These are phyloP conservation scores for Paramisgurnus dabryanus DNA, from an alignment of 2,113 vertebrate genomes.

Conservation along the genomic window DNA sequence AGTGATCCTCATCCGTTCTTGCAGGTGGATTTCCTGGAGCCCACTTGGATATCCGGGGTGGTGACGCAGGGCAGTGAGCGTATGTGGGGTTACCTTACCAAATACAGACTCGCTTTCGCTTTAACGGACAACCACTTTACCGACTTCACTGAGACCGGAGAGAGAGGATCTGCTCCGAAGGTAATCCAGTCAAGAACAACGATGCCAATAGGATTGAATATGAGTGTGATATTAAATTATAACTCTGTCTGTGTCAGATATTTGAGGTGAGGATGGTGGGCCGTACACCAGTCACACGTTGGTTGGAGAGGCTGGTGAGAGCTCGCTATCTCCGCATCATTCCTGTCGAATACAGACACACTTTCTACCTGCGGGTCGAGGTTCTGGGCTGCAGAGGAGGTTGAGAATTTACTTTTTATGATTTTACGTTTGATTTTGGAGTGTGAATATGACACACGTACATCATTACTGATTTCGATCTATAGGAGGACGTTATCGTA, in stretches of 20 bases:
- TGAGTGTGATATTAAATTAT: background rate
- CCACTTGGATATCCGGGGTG: constrained; percentile 79
- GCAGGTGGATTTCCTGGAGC: constrained; percentile 81
- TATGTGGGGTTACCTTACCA: constrained; percentile 73
- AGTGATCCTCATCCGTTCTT: constrained; percentile 75
- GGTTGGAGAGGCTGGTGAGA: constrained; percentile 69
- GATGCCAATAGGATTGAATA: background rate
- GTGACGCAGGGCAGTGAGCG: constrained; percentile 77
- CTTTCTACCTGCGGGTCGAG: constrained; percentile 77
- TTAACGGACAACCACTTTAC: constrained; percentile 66
- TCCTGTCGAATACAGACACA: constrained; percentile 73
- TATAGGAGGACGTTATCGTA: background rate
- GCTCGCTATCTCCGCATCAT: constrained; percentile 77
- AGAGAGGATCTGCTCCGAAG: constrained; percentile 58
- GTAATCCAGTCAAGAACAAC: constrained; percentile 55
- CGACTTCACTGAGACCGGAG: constrained; percentile 66
- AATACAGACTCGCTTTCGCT: constrained; percentile 75
- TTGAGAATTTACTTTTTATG: constrained; percentile 17
- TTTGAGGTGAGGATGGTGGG: constrained; percentile 76
- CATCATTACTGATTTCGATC: background rate
- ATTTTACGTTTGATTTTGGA: background rate
- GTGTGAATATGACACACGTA: background rate
- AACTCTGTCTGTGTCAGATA: constrained; percentile 61
- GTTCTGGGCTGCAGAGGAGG: constrained; percentile 77
- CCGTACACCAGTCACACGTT: constrained; percentile 69